phyloP scores from a whole-genome alignment of 2,888 invertebrate genomes.

The Drosophila paranaensis region DNA sequence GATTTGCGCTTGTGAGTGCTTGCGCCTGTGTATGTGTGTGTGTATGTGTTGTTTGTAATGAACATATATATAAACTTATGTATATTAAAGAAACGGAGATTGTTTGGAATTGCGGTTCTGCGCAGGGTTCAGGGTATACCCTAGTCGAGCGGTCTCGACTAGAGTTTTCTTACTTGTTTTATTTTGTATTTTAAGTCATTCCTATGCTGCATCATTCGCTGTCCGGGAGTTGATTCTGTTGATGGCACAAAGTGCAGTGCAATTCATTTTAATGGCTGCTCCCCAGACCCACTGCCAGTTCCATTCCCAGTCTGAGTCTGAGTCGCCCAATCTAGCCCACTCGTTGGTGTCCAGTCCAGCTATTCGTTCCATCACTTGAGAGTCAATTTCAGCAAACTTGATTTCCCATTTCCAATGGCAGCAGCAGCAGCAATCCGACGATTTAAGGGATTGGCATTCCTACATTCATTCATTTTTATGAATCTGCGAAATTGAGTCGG shows the following conservation, averaged over 20 bases:
- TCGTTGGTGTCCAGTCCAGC: constrained; percentile 27
- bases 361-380: constrained; percentile 77
- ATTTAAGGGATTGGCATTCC: constrained; percentile 63
- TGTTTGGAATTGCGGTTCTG: too few species aligned
- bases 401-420: constrained; percentile 76
- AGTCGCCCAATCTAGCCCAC: not conserved
- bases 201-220: constrained; percentile 77
- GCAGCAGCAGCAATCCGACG: constrained; percentile 37
- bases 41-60: too few species aligned
- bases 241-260: constrained; percentile 82
- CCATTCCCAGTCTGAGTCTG: not conserved
- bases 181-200: constrained; percentile 79
- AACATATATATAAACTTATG: too few species aligned
- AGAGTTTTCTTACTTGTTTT: too few species aligned
- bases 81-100: too few species aligned
- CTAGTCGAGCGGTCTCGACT: too few species aligned
- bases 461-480: constrained; percentile 76
- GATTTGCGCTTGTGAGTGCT: too few species aligned
- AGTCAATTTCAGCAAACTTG: constrained; percentile 83
- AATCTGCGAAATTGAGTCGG: constrained; percentile 75
- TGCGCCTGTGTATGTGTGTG: too few species aligned
- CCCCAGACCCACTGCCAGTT: constrained; percentile 2
- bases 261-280: constrained; percentile 81
- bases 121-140: too few species aligned
- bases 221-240: constrained; percentile 79